Evolutionary conservation across 2,888 invertebrate species (phyloP).

Genomic region (Drosophila planitibia): DNA sequence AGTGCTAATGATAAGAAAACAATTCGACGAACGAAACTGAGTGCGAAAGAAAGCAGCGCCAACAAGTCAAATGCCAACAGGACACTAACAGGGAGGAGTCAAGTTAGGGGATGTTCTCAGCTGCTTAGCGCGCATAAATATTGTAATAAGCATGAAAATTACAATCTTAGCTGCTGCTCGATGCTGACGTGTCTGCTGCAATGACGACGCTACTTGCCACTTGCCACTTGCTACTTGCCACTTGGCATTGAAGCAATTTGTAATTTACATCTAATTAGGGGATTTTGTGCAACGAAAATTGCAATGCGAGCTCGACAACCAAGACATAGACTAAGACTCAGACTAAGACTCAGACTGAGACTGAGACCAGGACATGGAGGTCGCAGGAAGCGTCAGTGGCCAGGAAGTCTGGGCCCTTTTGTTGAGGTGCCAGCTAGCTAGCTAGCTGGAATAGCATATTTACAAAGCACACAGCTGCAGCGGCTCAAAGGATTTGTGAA

Average conservation of each 20-base stretch:
- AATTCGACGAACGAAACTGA: conserved; percentile 51
- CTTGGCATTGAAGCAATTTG: conserved; percentile 73
- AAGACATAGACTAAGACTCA: conserved; percentile 13
- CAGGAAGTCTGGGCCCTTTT: conserved; percentile 40
- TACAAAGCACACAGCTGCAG: conserved; percentile 42
- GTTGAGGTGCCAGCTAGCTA: conserved; percentile 48
- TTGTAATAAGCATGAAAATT: conserved; percentile 80
- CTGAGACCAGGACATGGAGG: not conserved
- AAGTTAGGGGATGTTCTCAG: conserved; percentile 34
- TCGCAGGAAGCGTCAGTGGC: conserved; percentile 10
- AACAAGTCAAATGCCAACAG: conserved; percentile 51
- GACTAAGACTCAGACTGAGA: conserved; percentile 7
- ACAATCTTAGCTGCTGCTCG: conserved; percentile 64
- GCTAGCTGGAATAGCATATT: conserved; percentile 45
- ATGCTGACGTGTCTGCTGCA: conserved; percentile 59
- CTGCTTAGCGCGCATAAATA: conserved; percentile 75
- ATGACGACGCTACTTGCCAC: conserved; percentile 56
- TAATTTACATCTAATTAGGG: conserved; percentile 80
- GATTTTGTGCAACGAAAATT: conserved; percentile 68
- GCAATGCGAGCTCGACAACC: conserved; percentile 38
- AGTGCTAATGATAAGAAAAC: conserved; percentile 79
- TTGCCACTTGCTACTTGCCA: conserved; percentile 32
- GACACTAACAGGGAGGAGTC: conserved; percentile 3
- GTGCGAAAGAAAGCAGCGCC: conserved; percentile 4
- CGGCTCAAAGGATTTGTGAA: conserved; percentile 61